Evolutionary conservation across 2,888 invertebrate species (phyloP), one percentile per base, ranked within the genome.

Genomic region (Hipparchia semele): DNA sequence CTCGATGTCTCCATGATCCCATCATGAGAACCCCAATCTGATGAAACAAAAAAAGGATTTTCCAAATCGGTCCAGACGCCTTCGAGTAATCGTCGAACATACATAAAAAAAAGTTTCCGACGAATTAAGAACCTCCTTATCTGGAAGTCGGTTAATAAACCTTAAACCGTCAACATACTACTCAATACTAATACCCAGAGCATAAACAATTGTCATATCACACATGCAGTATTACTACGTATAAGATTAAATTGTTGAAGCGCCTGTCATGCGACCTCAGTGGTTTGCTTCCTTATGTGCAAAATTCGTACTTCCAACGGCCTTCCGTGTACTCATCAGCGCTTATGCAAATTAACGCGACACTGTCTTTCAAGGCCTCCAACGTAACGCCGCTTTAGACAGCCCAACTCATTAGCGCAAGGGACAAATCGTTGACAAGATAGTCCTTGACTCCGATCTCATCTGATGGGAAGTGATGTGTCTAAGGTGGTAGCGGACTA

Each of bases 271-370:
- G 13, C 76, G 79, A 80, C 86, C 87, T 85, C 80, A 80, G 75
- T 77, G n/a, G 79, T 83, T 86, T 87, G 80, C 84, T 88, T 88
- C 87, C 88, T 88, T 85, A 84, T 88, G 85, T 82, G 84, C 81
- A 83, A 86, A 85, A 85, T 87, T 82, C 74, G 83, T 84, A 84
- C 71, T 71, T 69, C 82, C 76, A 73, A 68, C 79, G 79, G 81
- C 71, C 86, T 88, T 87, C 87, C 88, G 87, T 79, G 78, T 86
- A 78, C 76, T 60, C 75, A 74, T 75, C 79, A 71, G 72, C 66
- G 71, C 65, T 73, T 76, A 75, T 75, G 73, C 66, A 75, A 75
- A 75, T 75, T 58, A 61, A 75, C 45, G 53, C 68, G 73, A 58
- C 64, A 71, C 68, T 72, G 69, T 72, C 73, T 73, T 56, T 56